Evolutionary conservation across 1,140 invertebrate species (phyloP).

Genomic region (Hycleus phaleratus): DNA sequence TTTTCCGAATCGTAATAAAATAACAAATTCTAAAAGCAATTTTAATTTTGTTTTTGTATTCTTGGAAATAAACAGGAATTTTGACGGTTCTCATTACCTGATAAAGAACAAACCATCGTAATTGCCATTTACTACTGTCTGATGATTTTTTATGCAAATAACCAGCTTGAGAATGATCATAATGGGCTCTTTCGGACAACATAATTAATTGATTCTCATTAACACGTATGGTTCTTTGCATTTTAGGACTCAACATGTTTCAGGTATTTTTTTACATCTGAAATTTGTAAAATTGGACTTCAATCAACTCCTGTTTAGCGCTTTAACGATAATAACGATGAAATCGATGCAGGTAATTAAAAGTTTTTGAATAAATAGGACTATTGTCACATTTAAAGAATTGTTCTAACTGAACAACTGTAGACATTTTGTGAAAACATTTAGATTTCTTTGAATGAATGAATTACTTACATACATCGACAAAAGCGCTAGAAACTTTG

Average conservation of each 20-base stretch:
- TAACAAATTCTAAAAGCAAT: conserved; percentile 61
- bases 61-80: neutral
- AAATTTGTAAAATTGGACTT: neutral
- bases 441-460: no score
- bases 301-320: no score
- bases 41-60: neutral
- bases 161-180: conserved; percentile 66
- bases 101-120: conserved; percentile 84
- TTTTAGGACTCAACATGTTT: conserved; percentile 65
- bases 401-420: no score
- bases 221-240: conserved; percentile 75
- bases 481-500: no score
- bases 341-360: no score
- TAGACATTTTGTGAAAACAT: no score
- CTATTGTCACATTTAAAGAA: no score
- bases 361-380: no score
- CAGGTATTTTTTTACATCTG: conserved; percentile 12
- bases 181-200: conserved; percentile 74
- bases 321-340: no score
- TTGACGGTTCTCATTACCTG: conserved; percentile 49
- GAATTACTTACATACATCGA: no score
- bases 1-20: conserved; percentile 86
- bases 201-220: conserved; percentile 75
- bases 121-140: conserved; percentile 83
- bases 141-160: conserved; percentile 80